Evolutionary conservation across 2,797 vertebrate species (phyloP).

Genomic region (Natrix natrix): DNA sequence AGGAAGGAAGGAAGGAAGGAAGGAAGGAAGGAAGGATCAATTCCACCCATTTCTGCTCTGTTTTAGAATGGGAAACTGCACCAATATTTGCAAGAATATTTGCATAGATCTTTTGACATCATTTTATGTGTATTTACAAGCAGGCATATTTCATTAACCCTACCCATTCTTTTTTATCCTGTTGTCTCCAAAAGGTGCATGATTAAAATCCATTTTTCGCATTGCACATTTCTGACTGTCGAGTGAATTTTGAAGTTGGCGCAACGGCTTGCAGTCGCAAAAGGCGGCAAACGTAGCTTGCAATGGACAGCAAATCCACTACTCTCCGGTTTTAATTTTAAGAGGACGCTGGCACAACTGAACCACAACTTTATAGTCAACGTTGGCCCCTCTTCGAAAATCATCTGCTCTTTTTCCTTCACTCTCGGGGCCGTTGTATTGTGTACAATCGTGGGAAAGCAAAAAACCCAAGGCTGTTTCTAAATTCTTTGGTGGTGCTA

Average conservation of each 20-base stretch:
- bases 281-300: not conserved
- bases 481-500: not conserved
- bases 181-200: not conserved
- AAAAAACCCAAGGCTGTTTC: not conserved
- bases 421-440: not conserved
- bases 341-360: not conserved
- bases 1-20: too few relatives aligned
- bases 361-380: not conserved
- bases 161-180: not conserved
- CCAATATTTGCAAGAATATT: not conserved
- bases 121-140: not conserved
- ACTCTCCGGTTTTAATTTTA: not conserved
- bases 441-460: not conserved
- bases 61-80: not conserved
- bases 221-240: not conserved
- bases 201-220: not conserved
- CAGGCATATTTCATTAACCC: not conserved
- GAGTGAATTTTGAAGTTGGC: not conserved
- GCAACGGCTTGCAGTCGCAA: not conserved
- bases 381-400: not conserved
- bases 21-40: not conserved
- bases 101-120: not conserved
- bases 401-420: not conserved
- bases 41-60: not conserved
- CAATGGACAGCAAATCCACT: not conserved